Evolutionary conservation across 2,113 vertebrate genomes (phyloP).

Genomic region (Eulacestoma nigropectus): DNA sequence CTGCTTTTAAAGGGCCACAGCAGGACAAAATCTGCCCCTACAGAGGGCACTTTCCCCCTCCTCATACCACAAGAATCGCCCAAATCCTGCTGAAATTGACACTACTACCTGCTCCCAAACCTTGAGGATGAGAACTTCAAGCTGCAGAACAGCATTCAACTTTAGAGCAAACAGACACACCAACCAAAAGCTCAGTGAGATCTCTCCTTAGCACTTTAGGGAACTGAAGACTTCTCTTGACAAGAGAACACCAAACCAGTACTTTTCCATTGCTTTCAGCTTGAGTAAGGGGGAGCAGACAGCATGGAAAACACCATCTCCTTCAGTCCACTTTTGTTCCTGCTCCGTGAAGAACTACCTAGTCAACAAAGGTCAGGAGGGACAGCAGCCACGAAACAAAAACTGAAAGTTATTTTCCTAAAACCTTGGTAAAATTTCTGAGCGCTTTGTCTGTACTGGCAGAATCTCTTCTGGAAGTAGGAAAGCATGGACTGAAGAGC

Average conservation of each 20-base stretch:
- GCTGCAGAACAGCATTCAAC: neutral
- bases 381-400: neutral
- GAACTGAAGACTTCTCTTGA: neutral
- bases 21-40: neutral
- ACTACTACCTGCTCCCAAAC: accelerated
- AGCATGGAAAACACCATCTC: neutral
- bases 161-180: neutral
- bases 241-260: neutral
- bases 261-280: neutral
- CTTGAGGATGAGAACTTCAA: neutral
- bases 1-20: neutral
- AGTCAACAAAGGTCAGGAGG: neutral
- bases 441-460: neutral
- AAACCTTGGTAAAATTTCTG: neutral
- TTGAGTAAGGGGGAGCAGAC: neutral
- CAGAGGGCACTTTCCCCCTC: accelerated
- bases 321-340: neutral
- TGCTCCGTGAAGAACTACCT: neutral
- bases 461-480: neutral
- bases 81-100: neutral
- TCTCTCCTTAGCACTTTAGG: neutral
- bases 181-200: neutral
- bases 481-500: neutral
- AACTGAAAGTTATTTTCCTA: neutral
- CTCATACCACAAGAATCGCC: neutral